phyloP scores from a whole-genome alignment of 2,888 invertebrate species.

The Mythimna loreyi region DNA sequence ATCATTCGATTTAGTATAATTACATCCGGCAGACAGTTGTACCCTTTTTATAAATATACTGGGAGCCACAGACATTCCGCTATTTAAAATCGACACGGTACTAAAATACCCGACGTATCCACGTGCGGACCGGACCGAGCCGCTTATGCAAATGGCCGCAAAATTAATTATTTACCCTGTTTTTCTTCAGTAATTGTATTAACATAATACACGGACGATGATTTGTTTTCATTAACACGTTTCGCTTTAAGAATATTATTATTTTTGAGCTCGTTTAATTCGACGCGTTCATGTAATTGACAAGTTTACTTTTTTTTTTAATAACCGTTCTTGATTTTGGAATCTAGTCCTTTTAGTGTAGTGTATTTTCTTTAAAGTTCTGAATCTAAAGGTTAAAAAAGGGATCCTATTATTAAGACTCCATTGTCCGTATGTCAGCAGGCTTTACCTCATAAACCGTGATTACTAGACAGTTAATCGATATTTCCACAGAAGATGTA shows the following conservation, averaged over 20 bases:
- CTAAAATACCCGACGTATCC: conserved; percentile 33
- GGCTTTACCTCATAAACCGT: too few relatives aligned
- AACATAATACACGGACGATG: conserved; percentile 22
- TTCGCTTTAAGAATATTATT: not conserved
- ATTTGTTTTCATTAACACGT: conserved; percentile 31
- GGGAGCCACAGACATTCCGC: not conserved
- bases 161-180: conserved; percentile 45
- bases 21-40: too few relatives aligned
- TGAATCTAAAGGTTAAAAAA: too few relatives aligned
- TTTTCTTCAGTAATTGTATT: conserved; percentile 37
- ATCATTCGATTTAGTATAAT: too few relatives aligned
- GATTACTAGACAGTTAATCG: too few relatives aligned
- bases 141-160: conserved; percentile 49
- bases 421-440: too few relatives aligned
- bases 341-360: not conserved
- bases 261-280: conserved; percentile 1
- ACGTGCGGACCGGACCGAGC: not conserved
- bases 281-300: not conserved
- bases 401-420: too few relatives aligned
- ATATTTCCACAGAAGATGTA: too few relatives aligned
- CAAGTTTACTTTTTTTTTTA: not conserved
- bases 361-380: too few relatives aligned
- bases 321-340: not conserved
- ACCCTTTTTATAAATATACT: not conserved
- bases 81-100: conserved; percentile 12